Percentiles rank a stretch among this genome's conserved stretches.
phyloP scores from a whole-genome alignment of 2,888 invertebrate genomes.

The Andrena dorsata region DNA sequence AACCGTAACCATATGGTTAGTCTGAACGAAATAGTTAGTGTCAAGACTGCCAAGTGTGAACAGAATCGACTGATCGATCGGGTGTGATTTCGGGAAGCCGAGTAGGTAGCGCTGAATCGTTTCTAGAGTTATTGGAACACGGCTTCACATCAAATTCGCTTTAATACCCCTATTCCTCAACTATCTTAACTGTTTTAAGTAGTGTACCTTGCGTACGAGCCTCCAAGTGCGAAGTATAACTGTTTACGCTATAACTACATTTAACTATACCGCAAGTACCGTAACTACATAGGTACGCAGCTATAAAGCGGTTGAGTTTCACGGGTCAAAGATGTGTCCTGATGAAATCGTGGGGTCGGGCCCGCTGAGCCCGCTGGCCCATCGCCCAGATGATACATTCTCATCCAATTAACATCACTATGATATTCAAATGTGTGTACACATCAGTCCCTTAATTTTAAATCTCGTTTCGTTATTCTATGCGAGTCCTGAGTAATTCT shows the following conservation, averaged over 20 bases:
- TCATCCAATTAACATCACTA: not conserved
- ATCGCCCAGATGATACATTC: not conserved
- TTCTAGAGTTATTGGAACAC: too few relatives aligned
- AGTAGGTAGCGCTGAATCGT: too few relatives aligned
- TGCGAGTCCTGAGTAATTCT: too few relatives aligned
- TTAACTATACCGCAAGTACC: conserved; percentile 52
- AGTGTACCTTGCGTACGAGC: not conserved
- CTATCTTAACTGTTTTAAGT: not conserved
- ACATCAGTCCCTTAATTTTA: too few relatives aligned
- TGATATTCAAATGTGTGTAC: not conserved
- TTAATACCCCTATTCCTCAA: not conserved
- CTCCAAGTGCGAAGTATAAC: conserved; percentile 48
- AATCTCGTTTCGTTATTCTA: too few relatives aligned
- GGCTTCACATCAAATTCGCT: not conserved
- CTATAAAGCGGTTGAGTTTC: conserved; percentile 36
- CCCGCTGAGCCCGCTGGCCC: not conserved
- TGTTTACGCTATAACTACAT: conserved; percentile 56
- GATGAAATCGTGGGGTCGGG: not conserved
- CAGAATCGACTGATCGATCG: too few relatives aligned
- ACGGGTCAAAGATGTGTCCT: conserved; percentile 33
- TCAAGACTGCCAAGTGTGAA: too few relatives aligned
- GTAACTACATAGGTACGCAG: conserved; percentile 35
- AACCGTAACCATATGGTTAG: too few relatives aligned
- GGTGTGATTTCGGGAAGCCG: too few relatives aligned
- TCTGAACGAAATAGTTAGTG: too few relatives aligned